Evolutionary conservation across 1,140 invertebrate species (phyloP).

Genomic region (Camponotus pennsylvanicus): DNA sequence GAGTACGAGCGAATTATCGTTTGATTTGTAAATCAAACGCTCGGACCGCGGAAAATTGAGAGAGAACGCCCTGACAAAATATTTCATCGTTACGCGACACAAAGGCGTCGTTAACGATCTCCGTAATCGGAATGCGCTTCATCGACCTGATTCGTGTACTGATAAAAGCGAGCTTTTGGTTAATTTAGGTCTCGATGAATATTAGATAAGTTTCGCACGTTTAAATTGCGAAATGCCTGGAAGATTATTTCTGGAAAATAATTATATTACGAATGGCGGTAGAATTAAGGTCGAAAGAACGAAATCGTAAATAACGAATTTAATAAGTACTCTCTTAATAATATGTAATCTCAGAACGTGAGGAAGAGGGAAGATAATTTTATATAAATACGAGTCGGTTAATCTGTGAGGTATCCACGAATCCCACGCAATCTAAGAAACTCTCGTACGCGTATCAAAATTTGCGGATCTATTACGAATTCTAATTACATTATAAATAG

Average conservation of each 20-base stretch:
- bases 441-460: conserved; percentile 7
- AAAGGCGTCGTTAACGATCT: conserved; percentile 43
- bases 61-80: conserved; percentile 37
- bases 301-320: not conserved
- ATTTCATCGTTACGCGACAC: conserved; percentile 53
- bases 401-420: not conserved
- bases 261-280: not conserved
- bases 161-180: not conserved
- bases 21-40: conserved; percentile 77
- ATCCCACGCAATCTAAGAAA: not conserved
- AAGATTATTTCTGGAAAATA: not conserved
- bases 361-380: not conserved
- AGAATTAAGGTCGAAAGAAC: no score
- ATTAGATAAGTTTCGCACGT: not conserved
- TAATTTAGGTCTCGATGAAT: not conserved
- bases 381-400: not conserved
- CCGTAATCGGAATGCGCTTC: conserved; percentile 24
- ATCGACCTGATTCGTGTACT: not conserved
- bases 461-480: not conserved
- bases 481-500: not conserved
- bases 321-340: not conserved
- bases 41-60: conserved; percentile 37
- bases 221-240: not conserved
- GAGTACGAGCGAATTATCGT: conserved; percentile 70
- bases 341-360: not conserved